Base-by-base conservation (phyloP, 2,888 invertebrate species). In the Chrysodeixis includens region DNA sequence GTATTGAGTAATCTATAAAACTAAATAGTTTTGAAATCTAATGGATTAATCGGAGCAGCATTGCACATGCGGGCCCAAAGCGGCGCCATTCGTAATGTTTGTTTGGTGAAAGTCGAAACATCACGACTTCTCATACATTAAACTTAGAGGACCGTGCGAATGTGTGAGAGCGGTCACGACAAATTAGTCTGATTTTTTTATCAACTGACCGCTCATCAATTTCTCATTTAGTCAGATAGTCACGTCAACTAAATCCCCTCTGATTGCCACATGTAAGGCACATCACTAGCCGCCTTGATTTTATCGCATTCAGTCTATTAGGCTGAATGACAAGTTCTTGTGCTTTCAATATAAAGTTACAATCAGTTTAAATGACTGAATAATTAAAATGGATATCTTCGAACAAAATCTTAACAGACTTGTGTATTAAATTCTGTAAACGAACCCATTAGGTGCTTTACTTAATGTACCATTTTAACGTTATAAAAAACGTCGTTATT, bases 71-170 rank as follows among this genome's bases (percentile, higher is more conserved):
- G 74, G 67, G 73, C 69, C 74, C 67, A 76, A 56, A 62, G 56
- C 80, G 85, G 79, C 86, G 91, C 91, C 92, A 88, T 88, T 88
- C 83, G 86, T 90, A 90, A 92, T 91, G 90, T 88, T 85, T 87
- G 87, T 88, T 83, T 84, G 92, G 94, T 90, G 94, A 94, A 94
- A 94, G 94, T 93, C 78, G 81, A 81, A 86, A 82, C 84, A 86
- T 92, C 94, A 94, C 93, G 94, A 94, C 89, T 92, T 91, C 92
- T 83, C 91, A 92, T 93, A 93, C 90, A 94, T 94, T 94, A 93
- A 86, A 86, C 85, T 80, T 75, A 81, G 73, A 78, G 68, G 84
- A 90, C 92, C 94, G 93, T 93, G 94, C 92, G 94, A 94, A 93
- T 92, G 87, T 83, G 78, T 79, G 78, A 86, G 87, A 83, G 85